Conservation (phyloP, 2,888 invertebrate species). For the Xestia sexstrigata region DNA sequence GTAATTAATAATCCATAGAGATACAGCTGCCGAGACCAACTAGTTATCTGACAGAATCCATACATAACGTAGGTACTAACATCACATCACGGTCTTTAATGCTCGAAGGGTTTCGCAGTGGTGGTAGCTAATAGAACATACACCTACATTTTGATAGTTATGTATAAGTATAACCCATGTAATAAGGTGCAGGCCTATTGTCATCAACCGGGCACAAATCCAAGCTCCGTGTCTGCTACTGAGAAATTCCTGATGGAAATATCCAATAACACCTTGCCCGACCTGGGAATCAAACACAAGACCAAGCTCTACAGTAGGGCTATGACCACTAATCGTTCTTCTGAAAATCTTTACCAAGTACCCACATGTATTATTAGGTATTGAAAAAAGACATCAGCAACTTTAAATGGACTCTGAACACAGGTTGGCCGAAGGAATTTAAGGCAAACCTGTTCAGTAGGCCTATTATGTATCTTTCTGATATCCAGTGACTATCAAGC, state of each 20-base stretch:
- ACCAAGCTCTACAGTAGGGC: not conserved
- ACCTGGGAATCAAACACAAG: not conserved
- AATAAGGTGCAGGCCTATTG: no score
- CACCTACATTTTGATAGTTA: not conserved
- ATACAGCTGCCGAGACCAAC: not conserved
- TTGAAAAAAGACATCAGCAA: not conserved
- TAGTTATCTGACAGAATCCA: not conserved
- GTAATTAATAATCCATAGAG: not conserved
- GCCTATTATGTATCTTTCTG: no score
- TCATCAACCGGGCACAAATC: no score
- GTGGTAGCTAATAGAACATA: not conserved
- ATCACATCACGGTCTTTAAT: no score
- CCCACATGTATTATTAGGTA: not conserved
- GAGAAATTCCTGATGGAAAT: not conserved
- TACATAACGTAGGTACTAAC: no score
- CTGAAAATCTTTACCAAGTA: not conserved
- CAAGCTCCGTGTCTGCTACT: no score
- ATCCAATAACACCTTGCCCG: not conserved
- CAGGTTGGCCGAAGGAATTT: not conserved
- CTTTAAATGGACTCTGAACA: not conserved
- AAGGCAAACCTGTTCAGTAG: not conserved
- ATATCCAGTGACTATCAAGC: no score
- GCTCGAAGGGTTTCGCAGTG: not conserved
- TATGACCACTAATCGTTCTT: not conserved
- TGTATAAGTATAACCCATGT: not conserved